Evolutionary conservation across 2,797 vertebrate genomes (phyloP), one percentile per base, ranked within the genome.

Genomic region (Aeoliscus strigatus): DNA sequence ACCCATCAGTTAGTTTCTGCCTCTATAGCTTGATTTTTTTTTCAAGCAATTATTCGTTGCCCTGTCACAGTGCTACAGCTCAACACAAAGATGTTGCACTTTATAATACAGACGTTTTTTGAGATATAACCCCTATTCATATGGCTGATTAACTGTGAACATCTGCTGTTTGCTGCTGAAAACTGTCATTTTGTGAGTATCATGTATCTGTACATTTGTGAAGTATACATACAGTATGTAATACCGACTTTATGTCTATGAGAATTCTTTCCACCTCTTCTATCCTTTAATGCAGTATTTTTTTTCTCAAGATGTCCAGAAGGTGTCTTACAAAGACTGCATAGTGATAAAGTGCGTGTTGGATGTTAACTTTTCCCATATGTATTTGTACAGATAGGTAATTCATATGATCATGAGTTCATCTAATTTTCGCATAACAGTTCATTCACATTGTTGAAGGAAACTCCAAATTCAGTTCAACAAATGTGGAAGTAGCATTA

Each of bases 261-360:
- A 48, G 3, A 8, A 29, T 27, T 45, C 16, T 17, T 58, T 57
- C 39, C 13, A 60, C 29, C 6, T 23, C 58, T 42, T 65, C 29
- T 64, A 55, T 66, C 32, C 39, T 42, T 60, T 29, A 37, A 44
- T 61, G 52, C 39, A 44, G 35, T 48, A 44, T 55, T 63, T 36
- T 38, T 55, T 63, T 36, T 38, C 51, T 47, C 30, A 29, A 15
- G 33, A 46, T 43, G 35, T 71, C 56, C 44, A 61, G 27, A 51
- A 14, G 9, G 33, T 72, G 44, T 43, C 5, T 25, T 72, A 47
- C 72, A 72, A 74, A 74, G 14, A 44, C 4, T 65, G 32, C 49
- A 28, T 48, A 21, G 15, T 57, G 11, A 39, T 60, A 1, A 58
- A 46, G 12, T 41, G 18, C 8, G n/a, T 33, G 3, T 11, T 55